Percentiles rank a stretch among this genome's conserved stretches.
Evolutionary conservation across 2,888 invertebrate species (phyloP).

Genomic region (Caenorhabditis sinica): DNA sequence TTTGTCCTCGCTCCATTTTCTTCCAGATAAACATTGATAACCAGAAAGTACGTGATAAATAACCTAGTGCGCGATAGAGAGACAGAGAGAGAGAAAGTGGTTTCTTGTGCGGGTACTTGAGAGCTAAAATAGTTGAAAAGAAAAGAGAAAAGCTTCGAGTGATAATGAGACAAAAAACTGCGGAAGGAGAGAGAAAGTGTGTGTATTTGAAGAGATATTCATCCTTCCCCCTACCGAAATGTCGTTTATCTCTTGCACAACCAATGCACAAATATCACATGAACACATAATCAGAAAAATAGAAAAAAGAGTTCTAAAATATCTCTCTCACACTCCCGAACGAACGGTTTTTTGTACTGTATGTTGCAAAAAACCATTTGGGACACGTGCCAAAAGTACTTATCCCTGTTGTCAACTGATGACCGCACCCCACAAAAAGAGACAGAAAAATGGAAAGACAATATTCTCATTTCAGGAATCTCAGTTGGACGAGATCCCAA

Average conservation of each 20-base stretch:
- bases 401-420: background rate
- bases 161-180: slow-evolving; percentile 63
- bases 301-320: slow-evolving; percentile 44
- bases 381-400: slow-evolving; percentile 46
- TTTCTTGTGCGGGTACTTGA: slow-evolving; percentile 60
- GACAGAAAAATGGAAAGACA: background rate
- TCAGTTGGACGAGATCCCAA: slow-evolving; percentile 80
- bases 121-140: slow-evolving; percentile 53
- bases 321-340: slow-evolving; percentile 11
- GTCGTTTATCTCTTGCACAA: slow-evolving; percentile 35
- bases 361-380: slow-evolving; percentile 31
- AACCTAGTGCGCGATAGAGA: slow-evolving; percentile 45
- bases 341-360: slow-evolving; percentile 14
- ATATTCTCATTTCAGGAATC: slow-evolving; percentile 68
- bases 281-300: slow-evolving; percentile 39
- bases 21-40: slow-evolving; percentile 61
- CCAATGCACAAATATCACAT: slow-evolving; percentile 66
- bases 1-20: slow-evolving; percentile 7
- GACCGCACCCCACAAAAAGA: slow-evolving; percentile 42
- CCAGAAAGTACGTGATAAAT: slow-evolving; percentile 65
- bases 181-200: slow-evolving; percentile 38
- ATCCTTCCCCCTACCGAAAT: slow-evolving; percentile 10
- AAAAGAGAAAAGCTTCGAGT: slow-evolving; percentile 41
- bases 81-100: slow-evolving; percentile 28
- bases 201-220: slow-evolving; percentile 49